phyloP scores from a whole-genome alignment of 2,888 invertebrate species.

The Rhodophaea formosa region DNA sequence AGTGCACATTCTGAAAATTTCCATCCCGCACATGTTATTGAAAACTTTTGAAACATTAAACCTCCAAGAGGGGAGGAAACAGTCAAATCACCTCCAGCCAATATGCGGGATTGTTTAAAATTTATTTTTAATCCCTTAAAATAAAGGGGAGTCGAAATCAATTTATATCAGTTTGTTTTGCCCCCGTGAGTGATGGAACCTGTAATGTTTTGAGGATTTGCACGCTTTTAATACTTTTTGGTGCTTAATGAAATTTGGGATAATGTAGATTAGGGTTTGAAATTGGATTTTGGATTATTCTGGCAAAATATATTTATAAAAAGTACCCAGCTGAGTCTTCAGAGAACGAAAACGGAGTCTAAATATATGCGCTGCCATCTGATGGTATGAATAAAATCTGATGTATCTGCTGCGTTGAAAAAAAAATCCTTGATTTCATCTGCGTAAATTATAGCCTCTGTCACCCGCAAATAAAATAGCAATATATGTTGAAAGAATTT shows the following conservation, averaged over 20 bases:
- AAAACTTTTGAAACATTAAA: conserved; percentile 47
- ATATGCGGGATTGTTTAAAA: conserved; percentile 58
- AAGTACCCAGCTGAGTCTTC: no score
- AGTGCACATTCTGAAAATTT: no score
- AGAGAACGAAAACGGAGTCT: no score
- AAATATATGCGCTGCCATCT: no score
- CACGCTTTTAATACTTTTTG: neutral
- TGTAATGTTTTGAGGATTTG: conserved; percentile 7
- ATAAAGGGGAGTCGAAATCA: conserved; percentile 33
- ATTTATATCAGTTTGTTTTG: conserved; percentile 46
- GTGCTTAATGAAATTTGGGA: conserved; percentile 10
- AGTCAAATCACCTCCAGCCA: conserved; percentile 56
- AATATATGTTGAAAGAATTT: no score
- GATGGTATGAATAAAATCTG: no score
- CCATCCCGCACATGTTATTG: conserved; percentile 29
- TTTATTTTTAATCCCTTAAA: conserved; percentile 52
- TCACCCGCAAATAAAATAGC: no score
- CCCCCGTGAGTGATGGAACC: conserved; percentile 15
- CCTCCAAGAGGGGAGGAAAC: conserved; percentile 44
- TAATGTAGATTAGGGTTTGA: neutral
- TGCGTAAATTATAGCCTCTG: no score
- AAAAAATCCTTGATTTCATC: no score
- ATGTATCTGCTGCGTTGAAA: no score
- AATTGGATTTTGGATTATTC: neutral
- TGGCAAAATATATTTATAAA: no score